Evolutionary conservation across 2,888 invertebrate genomes (phyloP).

Genomic region (Cataglyphis rosenhaueri): DNA sequence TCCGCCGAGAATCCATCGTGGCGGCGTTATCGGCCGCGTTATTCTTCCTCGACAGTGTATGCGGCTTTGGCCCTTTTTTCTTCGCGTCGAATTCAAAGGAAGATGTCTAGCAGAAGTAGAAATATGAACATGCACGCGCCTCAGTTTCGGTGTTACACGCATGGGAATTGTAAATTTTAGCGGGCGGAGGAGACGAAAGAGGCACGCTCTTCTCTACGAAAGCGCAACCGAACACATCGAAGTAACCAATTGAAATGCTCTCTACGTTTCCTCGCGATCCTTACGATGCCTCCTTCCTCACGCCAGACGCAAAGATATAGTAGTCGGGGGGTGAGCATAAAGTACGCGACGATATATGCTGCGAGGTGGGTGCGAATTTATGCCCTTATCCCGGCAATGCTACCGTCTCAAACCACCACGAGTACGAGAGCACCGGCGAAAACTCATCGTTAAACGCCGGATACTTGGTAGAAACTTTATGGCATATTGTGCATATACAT

Average conservation of each 20-base stretch:
- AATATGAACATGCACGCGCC: constrained; percentile 45
- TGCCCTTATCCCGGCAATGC: constrained; percentile 59
- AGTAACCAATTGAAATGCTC: constrained; percentile 74
- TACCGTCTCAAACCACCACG: constrained; percentile 14
- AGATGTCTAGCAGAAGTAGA: constrained; percentile 13
- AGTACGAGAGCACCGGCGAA: neutral
- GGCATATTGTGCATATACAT: neutral
- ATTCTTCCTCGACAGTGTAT: constrained; percentile 21
- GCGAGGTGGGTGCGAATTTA: constrained; percentile 63
- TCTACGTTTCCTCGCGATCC: constrained; percentile 60
- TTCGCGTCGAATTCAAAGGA: constrained; percentile 13
- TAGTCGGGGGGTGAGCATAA: constrained; percentile 65
- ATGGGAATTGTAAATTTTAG: constrained; percentile 78
- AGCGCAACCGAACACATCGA: constrained; percentile 60
- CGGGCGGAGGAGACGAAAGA: constrained; percentile 38
- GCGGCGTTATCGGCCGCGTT: constrained; percentile 40
- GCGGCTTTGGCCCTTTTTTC: constrained; percentile 10
- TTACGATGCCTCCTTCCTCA: constrained; percentile 46
- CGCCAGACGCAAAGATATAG: constrained; percentile 55
- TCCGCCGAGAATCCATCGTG: constrained; percentile 43
- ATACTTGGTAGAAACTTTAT: constrained; percentile 40
- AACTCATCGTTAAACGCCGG: constrained; percentile 28
- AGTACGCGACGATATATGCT: constrained; percentile 68
- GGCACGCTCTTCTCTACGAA: constrained; percentile 53
- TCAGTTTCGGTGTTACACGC: constrained; percentile 62